Conservation (phyloP, 2,113 vertebrate genomes). For the Sphyrna mokarran region DNA sequence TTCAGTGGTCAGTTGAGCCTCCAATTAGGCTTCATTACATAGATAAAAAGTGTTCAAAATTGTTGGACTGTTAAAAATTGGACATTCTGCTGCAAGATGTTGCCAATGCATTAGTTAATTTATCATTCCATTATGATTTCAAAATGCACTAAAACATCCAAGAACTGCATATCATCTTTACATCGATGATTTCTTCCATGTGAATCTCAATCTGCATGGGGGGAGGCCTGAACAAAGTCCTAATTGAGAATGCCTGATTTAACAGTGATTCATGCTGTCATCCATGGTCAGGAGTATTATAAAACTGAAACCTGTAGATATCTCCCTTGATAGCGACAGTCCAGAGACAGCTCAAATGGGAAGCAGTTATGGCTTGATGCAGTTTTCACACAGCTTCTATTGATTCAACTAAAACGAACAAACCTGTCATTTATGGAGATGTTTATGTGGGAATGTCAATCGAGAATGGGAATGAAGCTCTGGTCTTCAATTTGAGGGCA, state of each 20-base stretch:
- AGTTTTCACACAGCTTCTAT: background rate
- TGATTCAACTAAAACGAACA: background rate
- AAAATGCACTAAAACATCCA: background rate
- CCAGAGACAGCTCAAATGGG: background rate
- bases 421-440: background rate
- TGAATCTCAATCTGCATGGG: background rate
- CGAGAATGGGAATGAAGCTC: background rate
- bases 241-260: background rate
- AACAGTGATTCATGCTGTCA: background rate
- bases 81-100: background rate
- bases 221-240: background rate
- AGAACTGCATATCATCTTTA: background rate
- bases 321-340: background rate
- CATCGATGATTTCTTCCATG: background rate
- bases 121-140: background rate
- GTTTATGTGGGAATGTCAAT: background rate
- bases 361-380: background rate
- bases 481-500: background rate
- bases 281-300: background rate
- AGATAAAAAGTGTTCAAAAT: background rate
- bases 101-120: background rate
- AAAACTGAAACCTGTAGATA: background rate
- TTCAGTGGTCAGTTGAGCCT: background rate
- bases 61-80: background rate
- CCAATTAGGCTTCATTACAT: background rate